phyloP scores from a whole-genome alignment of 1,140 invertebrate genomes.

The Mamestra configurata region DNA sequence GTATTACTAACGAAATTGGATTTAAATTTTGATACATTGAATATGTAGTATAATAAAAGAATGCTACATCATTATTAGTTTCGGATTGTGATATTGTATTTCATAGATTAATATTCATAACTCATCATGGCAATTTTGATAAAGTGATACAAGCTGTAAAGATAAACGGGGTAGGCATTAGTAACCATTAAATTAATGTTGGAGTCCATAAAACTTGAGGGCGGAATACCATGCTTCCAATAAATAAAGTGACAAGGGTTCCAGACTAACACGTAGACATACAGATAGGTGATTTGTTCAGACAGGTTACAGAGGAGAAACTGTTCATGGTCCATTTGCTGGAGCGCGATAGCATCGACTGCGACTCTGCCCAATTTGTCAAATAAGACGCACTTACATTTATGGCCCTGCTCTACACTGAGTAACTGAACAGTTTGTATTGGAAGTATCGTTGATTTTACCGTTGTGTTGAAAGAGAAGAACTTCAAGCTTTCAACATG shows the following conservation, averaged over 20 bases:
- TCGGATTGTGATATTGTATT: background rate
- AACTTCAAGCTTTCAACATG: no score
- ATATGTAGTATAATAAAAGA: background rate
- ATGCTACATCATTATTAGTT: background rate
- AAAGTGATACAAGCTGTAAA: background rate
- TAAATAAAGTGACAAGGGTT: background rate
- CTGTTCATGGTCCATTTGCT: constrained; percentile 43
- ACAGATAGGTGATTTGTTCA: constrained; percentile 14
- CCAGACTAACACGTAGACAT: background rate
- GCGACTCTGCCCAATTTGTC: constrained; percentile 30
- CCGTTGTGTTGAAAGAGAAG: background rate
- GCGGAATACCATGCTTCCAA: background rate
- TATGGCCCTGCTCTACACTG: background rate
- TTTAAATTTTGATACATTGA: constrained; percentile 28
- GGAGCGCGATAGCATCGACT: background rate
- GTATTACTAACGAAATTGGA: constrained; percentile 25
- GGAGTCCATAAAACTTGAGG: background rate
- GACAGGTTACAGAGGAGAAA: constrained; percentile 42
- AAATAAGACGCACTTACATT: background rate
- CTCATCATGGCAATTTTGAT: background rate
- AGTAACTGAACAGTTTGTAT: background rate
- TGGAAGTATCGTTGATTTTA: background rate
- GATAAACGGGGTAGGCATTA: background rate
- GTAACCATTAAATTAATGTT: constrained; percentile 14
- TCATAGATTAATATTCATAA: background rate